Evolutionary conservation across 2,888 invertebrate genomes (phyloP).

Genomic region (Pardosa pseudoannulata): DNA sequence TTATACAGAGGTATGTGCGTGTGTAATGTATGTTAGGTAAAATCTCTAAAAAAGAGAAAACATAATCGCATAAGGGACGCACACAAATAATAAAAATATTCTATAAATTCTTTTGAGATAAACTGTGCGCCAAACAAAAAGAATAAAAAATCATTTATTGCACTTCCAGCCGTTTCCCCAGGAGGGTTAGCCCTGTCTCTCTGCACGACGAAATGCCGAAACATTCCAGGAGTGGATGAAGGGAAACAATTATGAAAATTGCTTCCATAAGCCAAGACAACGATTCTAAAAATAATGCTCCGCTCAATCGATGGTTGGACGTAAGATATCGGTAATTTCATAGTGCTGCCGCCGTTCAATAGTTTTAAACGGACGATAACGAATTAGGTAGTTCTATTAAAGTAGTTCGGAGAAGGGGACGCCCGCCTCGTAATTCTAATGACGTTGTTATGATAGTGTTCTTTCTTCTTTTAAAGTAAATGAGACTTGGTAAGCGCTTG

Average conservation of each 20-base stretch:
- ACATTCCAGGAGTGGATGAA: neutral
- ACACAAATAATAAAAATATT: too few species aligned
- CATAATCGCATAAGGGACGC: too few species aligned
- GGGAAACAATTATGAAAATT: constrained; percentile 1
- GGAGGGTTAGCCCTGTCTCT: neutral
- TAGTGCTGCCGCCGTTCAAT: neutral
- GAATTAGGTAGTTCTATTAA: neutral
- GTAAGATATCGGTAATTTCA: neutral
- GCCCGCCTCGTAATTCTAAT: neutral
- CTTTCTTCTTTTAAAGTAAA: too few species aligned
- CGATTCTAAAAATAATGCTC: neutral
- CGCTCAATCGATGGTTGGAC: neutral
- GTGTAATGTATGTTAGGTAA: too few species aligned
- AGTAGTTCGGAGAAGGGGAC: neutral
- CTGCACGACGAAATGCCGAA: neutral
- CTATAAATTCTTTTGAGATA: neutral
- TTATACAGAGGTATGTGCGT: too few species aligned
- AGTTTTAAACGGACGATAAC: neutral
- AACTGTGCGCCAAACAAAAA: neutral
- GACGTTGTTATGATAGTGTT: neutral
- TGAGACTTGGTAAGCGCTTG: too few species aligned
- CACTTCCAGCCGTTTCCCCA: neutral
- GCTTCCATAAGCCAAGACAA: neutral
- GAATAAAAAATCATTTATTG: neutral
- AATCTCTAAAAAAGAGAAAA: too few species aligned